These are phyloP conservation scores for Drosophila virilis DNA, from an alignment of 1,140 invertebrate species.

Conservation along the genomic window DNA sequence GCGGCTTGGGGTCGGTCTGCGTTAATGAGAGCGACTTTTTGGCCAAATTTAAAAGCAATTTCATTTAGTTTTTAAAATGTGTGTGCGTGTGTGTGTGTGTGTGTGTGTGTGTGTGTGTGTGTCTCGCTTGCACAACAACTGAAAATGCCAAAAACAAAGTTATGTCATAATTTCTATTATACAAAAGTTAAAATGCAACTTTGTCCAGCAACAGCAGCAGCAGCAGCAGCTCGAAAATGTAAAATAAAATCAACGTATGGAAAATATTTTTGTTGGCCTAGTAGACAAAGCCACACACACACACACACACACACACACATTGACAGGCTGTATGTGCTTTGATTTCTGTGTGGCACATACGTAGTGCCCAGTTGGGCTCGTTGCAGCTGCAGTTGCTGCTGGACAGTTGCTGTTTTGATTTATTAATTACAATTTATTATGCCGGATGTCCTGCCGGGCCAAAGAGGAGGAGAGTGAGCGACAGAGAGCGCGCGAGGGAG, in stretches of 20 bases:
- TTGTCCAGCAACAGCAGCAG: conserved; percentile 14
- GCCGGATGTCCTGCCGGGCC: conserved; percentile 42
- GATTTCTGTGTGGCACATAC: conserved; percentile 16
- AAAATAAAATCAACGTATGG: conserved; percentile 46
- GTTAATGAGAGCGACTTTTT: conserved; percentile 52
- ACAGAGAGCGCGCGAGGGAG: background rate
- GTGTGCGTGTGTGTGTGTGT: background rate
- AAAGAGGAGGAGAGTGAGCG: background rate
- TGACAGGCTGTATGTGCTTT: background rate
- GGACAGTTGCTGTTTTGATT: conserved; percentile 67
- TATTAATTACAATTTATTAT: conserved; percentile 79
- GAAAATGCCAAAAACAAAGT: conserved; percentile 52
- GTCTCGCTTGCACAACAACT: conserved; percentile 32
- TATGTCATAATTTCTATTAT: conserved; percentile 56
- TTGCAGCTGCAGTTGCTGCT: conserved; percentile 35
- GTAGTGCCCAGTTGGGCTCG: conserved; percentile 15
- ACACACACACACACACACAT: background rate
- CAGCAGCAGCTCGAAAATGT: conserved; percentile 24
- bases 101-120: conserved; percentile 18
- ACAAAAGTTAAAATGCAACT: conserved; percentile 46
- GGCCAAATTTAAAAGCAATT: conserved; percentile 69
- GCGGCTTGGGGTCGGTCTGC: background rate
- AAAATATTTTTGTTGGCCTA: conserved; percentile 38
- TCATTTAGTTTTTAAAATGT: conserved; percentile 45
- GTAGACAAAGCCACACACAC: background rate